Conservation (phyloP, 2,888 invertebrate genomes). For the Morinoia aosen region DNA sequence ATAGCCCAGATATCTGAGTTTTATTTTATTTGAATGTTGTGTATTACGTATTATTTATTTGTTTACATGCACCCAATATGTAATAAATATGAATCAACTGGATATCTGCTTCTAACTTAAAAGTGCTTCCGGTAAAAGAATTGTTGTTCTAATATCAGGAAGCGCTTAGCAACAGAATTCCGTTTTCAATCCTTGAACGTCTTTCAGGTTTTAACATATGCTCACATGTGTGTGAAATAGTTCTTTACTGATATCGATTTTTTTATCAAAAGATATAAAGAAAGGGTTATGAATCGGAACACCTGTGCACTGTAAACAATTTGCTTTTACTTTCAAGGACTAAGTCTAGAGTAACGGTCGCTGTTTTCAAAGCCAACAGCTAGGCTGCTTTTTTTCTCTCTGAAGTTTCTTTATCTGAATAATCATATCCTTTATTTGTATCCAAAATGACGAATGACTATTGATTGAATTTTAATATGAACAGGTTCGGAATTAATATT, state of each 20-base stretch:
- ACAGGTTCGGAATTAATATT: not conserved
- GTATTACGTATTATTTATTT: not conserved
- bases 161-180: not conserved
- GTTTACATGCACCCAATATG: not conserved
- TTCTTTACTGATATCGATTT: not conserved
- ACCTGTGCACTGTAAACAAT: not conserved
- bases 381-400: too few species aligned
- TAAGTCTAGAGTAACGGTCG: not conserved
- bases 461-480: not conserved
- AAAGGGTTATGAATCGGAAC: not conserved
- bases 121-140: not conserved
- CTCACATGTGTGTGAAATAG: not conserved
- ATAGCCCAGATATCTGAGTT: too few species aligned
- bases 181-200: not conserved
- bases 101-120: not conserved
- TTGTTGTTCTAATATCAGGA: not conserved
- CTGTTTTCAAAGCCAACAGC: not conserved
- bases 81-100: not conserved
- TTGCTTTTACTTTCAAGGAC: not conserved
- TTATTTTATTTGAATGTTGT: not conserved
- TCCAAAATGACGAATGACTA: not conserved
- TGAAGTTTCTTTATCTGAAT: too few species aligned
- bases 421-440: too few species aligned
- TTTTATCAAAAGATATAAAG: not conserved
- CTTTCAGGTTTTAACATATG: not conserved